Conservation (phyloP, 2,888 invertebrate genomes). For the Melanchra persicariae region DNA sequence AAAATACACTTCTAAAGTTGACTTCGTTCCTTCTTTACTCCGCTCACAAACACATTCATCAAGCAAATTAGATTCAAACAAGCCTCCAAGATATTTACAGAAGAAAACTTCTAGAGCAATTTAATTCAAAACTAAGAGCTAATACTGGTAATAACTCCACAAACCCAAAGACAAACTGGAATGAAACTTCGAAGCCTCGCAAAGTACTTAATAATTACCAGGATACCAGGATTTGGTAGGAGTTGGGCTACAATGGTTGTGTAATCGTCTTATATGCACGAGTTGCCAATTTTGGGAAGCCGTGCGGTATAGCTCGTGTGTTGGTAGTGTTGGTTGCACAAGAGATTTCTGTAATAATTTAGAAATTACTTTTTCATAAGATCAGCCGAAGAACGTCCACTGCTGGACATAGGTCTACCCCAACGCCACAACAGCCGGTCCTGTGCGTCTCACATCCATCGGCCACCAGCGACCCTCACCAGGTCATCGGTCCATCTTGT, state of each 20-base stretch:
- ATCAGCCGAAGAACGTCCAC: no score
- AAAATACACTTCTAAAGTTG: not conserved
- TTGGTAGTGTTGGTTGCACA: no score
- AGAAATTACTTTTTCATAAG: no score
- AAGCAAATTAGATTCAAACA: constrained; percentile 39
- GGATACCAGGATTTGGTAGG: constrained; percentile 22
- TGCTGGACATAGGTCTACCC: no score
- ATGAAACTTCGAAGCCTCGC: constrained; percentile 26
- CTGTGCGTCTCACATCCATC: no score
- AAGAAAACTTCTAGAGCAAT: constrained; percentile 33
- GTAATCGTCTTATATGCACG: constrained; percentile 20
- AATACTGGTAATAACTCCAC: constrained; percentile 24
- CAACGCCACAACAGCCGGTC: no score
- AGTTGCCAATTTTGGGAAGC: constrained; percentile 3
- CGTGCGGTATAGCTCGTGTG: not conserved
- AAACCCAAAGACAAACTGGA: constrained; percentile 43
- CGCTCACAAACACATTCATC: constrained; percentile 22
- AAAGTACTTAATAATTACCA: constrained; percentile 48
- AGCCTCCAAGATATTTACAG: constrained; percentile 33
- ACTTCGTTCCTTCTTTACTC: not conserved
- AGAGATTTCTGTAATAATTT: not conserved
- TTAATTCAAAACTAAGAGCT: constrained; percentile 29
- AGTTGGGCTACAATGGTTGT: constrained; percentile 17
- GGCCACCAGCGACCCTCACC: no score
- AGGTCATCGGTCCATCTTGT: no score